Evolutionary conservation across 2,888 invertebrate genomes (phyloP).

Genomic region (Drosophila gaucha): DNA sequence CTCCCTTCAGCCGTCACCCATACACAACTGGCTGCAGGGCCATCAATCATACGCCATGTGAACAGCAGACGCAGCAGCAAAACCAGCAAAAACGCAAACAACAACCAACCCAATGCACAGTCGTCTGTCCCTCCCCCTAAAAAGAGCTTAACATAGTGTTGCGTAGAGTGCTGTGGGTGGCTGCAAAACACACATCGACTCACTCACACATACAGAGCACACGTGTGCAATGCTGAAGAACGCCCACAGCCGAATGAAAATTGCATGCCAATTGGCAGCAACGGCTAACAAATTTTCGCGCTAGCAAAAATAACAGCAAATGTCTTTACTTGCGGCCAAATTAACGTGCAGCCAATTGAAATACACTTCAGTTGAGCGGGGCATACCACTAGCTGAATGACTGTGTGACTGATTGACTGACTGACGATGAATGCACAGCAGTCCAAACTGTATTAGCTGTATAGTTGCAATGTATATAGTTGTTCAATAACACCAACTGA

Average conservation of each 20-base stretch:
- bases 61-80: slow-evolving; percentile 54
- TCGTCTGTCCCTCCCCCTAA: background rate
- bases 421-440: background rate
- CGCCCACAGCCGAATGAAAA: slow-evolving; percentile 60
- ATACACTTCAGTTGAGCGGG: slow-evolving; percentile 15
- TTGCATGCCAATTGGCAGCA: slow-evolving; percentile 70
- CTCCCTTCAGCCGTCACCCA: background rate
- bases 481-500: background rate
- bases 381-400: slow-evolving; percentile 3
- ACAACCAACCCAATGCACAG: slow-evolving; percentile 40
- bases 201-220: slow-evolving; percentile 11
- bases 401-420: slow-evolving; percentile 1
- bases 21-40: slow-evolving; percentile 57
- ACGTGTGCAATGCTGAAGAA: slow-evolving; percentile 34
- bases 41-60: slow-evolving; percentile 79
- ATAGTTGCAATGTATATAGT: background rate
- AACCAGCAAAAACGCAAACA: slow-evolving; percentile 29
- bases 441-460: background rate
- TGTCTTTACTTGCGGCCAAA: slow-evolving; percentile 41
- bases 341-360: slow-evolving; percentile 38
- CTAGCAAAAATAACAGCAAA: slow-evolving; percentile 29
- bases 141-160: slow-evolving; percentile 18
- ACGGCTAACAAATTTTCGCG: slow-evolving; percentile 54
- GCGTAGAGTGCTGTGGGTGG: slow-evolving; percentile 46
- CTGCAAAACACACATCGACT: slow-evolving; percentile 18